These are phyloP conservation scores for Diuraphis noxia DNA, from an alignment of 1,140 invertebrate species.

Conservation along the genomic window DNA sequence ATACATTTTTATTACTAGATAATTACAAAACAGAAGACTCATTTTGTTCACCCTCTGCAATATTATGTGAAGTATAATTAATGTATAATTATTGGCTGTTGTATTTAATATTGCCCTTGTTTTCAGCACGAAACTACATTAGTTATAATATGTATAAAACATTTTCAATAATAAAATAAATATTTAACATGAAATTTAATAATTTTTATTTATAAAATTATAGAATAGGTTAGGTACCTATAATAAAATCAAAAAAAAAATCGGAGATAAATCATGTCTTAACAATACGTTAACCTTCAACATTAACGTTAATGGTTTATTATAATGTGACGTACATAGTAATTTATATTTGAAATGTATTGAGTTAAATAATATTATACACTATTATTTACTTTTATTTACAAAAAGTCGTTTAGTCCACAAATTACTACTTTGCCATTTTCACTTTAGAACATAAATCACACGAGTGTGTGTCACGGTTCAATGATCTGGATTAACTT, in stretches of 20 bases:
- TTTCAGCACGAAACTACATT: background rate
- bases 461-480: constrained; percentile 23
- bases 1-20: background rate
- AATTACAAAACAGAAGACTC: background rate
- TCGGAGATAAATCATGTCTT: background rate
- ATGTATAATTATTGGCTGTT: too few relatives aligned
- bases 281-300: background rate
- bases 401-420: constrained; percentile 24
- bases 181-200: background rate
- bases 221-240: too few relatives aligned
- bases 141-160: background rate
- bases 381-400: constrained; percentile 15
- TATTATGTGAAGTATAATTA: background rate
- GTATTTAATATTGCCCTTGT: background rate
- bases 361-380: background rate
- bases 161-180: background rate
- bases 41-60: background rate
- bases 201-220: background rate
- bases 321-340: background rate
- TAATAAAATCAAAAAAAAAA: background rate
- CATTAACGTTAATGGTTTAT: background rate
- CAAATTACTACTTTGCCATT: constrained; percentile 33
- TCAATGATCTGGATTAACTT: constrained; percentile 46
- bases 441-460: constrained; percentile 35
- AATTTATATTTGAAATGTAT: background rate